Base-by-base conservation (phyloP, 2,113 vertebrate species). In the Perca fluviatilis region DNA sequence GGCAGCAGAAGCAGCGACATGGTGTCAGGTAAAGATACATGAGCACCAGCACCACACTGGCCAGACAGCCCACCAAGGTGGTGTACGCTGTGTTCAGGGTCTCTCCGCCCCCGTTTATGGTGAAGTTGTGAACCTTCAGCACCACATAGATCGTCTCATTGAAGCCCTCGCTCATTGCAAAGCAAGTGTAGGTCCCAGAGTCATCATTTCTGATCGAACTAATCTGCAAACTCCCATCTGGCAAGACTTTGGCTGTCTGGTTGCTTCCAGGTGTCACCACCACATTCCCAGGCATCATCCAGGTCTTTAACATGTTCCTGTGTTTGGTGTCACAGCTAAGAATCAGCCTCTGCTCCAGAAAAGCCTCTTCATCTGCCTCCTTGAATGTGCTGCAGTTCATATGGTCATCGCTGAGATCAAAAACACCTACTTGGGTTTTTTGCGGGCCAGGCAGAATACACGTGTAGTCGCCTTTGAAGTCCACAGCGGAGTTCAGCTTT, bases 11-110 rank as follows among this genome's bases (percentile, higher is more conserved):
- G 91, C 98, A 99, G 86, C 96, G 97, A 67, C 98, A 99, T 0
- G 98, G 98, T 0, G 98, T 99, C 89, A 99, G 94, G 90, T 98
- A 99, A 88, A 99, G 95, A 88, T 99, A 99, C 92, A 99, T 97
- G 74, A 99, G 96, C 30, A 99, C 98, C 86, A 99, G 94, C 81
- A 99, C 96, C 80, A 98, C 98, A 18, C 98, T 99, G 68, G 98
- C 96, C 88, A 99, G 95, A 70, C 98, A 99, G 69, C 98, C 98
- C 88, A 99, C 97, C n/a, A 99, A 91, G 0, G 98, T 99, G 85
- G 98, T 99, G 85, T 99, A 99, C 0, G 96, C 98, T 0, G 98
- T 99, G 94, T 98, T 99, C 65, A 99, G 94, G 50, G 96, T 95
- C 60, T 99, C 98, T 0, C 96, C 95, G 12, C 89, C 79, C 4